Base-by-base conservation (phyloP, 1,140 invertebrate genomes). In the Trichonephila inaurata region DNA sequence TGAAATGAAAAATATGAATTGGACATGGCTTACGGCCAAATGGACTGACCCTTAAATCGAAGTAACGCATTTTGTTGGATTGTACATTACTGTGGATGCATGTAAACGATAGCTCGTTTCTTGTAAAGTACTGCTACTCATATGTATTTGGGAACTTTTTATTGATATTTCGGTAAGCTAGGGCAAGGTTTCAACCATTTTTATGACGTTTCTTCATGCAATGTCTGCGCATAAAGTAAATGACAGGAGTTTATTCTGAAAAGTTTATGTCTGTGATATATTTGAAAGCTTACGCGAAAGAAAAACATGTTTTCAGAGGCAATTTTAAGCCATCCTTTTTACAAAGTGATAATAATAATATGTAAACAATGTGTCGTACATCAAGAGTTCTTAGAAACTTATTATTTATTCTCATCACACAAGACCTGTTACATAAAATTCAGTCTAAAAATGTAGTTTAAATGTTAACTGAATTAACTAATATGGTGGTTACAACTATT, bases 11-110 rank as follows among this genome's bases (percentile, higher is more conserved):
- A 64, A 64, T 64, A 64, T 64, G 62, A 64, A 64, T 64, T 21
- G 62, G 21, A 64, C 62, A 21, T 64, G 62, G 62, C 62, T 64
- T 64, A 64, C 62, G 62, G 62, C 62, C 62, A 64, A 64, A 64
- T 64, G 62, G 62, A 64, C 62, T 64, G 62, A 64, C 62, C 62
- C 62, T 64, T 64, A 64, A 64, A 64, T 64, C 62, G 62, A 64
- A 64, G 21, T 64, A 64, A 64, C 21, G 62, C 62, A 64, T 64
- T 64, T 64, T 64, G 18, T 64, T 64, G 18, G 62, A 19, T 16
- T 64, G 16, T 21, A 64, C 21, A 21, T 64, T 64, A 64, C 62
- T 64, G 18, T 5, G 18, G 62, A 64, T 64, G 62, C 21, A 64
- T 64, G 62, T 64, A 64, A 64, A 64, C 62, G 62, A 64, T 64